Percentiles rank a stretch among this genome's conserved stretches.
phyloP scores from a whole-genome alignment of 2,797 vertebrate genomes.

The Halcyon leucocephala region DNA sequence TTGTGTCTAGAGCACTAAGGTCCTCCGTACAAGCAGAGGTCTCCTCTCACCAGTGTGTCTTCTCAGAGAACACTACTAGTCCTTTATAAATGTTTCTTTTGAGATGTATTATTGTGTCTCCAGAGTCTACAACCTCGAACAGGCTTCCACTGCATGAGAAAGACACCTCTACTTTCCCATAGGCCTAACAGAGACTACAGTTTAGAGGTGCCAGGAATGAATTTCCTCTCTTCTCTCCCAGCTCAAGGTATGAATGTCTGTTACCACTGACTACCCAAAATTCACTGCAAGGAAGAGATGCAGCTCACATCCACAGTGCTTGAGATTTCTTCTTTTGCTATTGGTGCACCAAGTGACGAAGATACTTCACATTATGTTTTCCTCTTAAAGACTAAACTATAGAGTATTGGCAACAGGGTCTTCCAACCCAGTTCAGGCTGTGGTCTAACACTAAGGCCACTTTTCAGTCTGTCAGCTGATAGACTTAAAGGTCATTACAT shows the following conservation, averaged over 20 bases:
- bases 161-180: neutral
- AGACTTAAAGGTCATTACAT: accelerated
- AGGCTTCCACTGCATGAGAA: neutral
- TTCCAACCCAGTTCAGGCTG: neutral
- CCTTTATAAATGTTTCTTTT: neutral
- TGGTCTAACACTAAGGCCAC: neutral
- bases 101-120: neutral
- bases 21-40: accelerated
- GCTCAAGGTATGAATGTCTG: neutral
- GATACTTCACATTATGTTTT: neutral
- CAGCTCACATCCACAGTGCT: neutral
- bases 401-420: neutral
- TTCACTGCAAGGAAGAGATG: neutral
- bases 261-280: neutral
- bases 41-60: neutral
- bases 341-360: neutral
- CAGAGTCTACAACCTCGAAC: neutral
- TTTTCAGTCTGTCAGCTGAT: neutral
- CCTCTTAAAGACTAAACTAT: neutral
- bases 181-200: neutral
- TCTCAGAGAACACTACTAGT: neutral
- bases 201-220: neutral
- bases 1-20: neutral
- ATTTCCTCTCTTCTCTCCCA: neutral
- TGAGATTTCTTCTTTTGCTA: neutral